phyloP scores from a whole-genome alignment of 2,888 invertebrate genomes.

The Vandiemenella viatica region DNA sequence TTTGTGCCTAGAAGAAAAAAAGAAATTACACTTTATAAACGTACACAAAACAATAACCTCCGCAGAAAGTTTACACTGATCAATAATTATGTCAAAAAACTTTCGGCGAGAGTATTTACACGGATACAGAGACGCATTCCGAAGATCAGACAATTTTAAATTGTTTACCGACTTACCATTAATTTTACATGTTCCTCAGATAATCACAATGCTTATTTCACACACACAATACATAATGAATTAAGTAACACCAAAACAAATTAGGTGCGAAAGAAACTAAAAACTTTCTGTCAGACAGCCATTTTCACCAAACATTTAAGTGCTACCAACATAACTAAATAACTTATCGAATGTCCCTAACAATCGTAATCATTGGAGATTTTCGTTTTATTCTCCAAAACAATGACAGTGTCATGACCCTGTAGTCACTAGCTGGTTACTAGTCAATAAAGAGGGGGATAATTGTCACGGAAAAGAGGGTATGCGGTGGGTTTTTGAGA shows the following conservation, averaged over 20 bases:
- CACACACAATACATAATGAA: background rate
- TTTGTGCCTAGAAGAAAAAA: conserved; percentile 6
- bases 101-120: background rate
- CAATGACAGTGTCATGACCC: too few species aligned
- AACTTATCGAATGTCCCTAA: too few species aligned
- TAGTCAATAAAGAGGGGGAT: too few species aligned
- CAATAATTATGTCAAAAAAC: background rate
- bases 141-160: background rate
- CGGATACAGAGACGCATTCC: background rate
- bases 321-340: background rate
- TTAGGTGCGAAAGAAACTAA: conserved; percentile 6
- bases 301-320: conserved; percentile 2
- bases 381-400: too few species aligned
- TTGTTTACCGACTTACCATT: background rate
- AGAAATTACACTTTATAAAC: background rate
- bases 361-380: too few species aligned
- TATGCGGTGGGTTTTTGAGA: too few species aligned
- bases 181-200: background rate
- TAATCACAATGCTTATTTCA: background rate
- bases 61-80: background rate
- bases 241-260: too few species aligned
- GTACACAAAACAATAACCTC: background rate
- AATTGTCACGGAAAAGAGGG: too few species aligned
- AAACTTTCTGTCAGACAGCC: conserved; percentile 3
- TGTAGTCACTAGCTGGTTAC: too few species aligned